These are phyloP conservation scores for human (Homo sapiens) DNA, from an alignment of 2,113 vertebrate genomes.

Conservation along the genomic window DNA sequence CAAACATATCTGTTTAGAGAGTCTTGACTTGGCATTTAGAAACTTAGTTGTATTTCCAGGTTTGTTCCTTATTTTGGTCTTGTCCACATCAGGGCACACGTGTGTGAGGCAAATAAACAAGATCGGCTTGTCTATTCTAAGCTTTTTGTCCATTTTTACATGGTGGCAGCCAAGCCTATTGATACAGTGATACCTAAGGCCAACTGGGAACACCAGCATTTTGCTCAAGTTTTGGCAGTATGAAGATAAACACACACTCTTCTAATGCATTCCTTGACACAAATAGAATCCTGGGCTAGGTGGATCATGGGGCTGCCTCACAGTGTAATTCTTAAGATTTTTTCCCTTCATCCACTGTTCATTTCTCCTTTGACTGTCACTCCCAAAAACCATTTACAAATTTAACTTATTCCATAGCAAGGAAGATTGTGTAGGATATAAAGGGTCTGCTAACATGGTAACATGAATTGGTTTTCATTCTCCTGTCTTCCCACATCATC, in stretches of 20 bases:
- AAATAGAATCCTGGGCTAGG: not conserved
- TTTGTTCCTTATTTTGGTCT: not conserved
- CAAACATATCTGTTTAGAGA: not conserved
- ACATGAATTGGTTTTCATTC: not conserved
- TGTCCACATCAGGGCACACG: not conserved
- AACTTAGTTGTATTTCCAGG: not conserved
- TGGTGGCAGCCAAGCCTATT: not conserved
- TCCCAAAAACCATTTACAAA: not conserved
- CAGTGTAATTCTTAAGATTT: not conserved
- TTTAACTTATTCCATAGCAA: not conserved
- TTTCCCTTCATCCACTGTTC: not conserved
- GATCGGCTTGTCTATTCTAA: not conserved
- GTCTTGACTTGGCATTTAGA: not conserved
- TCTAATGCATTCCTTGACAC: not conserved
- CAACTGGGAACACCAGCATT: not conserved
- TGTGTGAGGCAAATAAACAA: fast-evolving
- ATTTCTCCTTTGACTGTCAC: not conserved
- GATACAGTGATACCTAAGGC: not conserved
- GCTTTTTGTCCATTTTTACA: not conserved
- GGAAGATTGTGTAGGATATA: not conserved
- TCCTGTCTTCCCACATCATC: not conserved
- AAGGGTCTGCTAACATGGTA: not conserved
- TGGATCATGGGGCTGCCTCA: not conserved
- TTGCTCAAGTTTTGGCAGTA: not conserved
- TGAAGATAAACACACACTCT: not conserved